Percentiles rank a stretch among this genome's conserved stretches.
phyloP scores from a whole-genome alignment of 2,888 invertebrate species.

The Lissonota sp. region DNA sequence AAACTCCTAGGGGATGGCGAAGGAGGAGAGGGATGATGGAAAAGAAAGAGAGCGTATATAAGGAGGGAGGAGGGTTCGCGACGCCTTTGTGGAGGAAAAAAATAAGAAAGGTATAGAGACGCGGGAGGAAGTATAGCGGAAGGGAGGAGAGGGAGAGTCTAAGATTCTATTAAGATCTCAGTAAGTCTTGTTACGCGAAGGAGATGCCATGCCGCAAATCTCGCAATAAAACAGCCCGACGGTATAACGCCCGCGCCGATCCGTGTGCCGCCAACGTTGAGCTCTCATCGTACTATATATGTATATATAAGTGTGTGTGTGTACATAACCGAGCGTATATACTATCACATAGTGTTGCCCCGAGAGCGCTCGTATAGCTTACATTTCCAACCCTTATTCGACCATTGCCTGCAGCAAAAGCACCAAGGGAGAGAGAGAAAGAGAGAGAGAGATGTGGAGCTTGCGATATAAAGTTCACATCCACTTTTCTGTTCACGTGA shows the following conservation, averaged over 20 bases:
- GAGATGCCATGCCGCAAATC: constrained; percentile 82
- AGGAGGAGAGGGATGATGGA: constrained; percentile 52
- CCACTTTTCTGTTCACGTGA: constrained; percentile 20
- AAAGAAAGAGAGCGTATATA: constrained; percentile 61
- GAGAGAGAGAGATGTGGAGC: constrained; percentile 6
- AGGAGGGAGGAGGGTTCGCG: constrained; percentile 61
- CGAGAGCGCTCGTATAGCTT: constrained; percentile 16
- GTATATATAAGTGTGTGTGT: background rate
- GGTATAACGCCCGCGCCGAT: constrained; percentile 76
- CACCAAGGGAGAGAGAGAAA: background rate
- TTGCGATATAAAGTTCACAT: constrained; percentile 19
- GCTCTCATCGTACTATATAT: constrained; percentile 37
- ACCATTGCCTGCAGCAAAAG: constrained; percentile 24
- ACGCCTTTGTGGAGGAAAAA: constrained; percentile 64
- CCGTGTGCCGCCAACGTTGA: constrained; percentile 57
- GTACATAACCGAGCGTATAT: too few relatives aligned
- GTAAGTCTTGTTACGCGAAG: constrained; percentile 83
- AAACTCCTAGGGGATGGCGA: constrained; percentile 23
- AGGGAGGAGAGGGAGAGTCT: constrained; percentile 74
- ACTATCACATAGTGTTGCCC: background rate
- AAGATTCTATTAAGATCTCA: constrained; percentile 84
- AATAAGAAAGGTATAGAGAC: constrained; percentile 54
- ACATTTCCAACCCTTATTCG: constrained; percentile 50
- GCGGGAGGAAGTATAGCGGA: constrained; percentile 52
- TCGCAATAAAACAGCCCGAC: constrained; percentile 83